A percentile compares a stretch with the other conserved stretches of the same genome.
phyloP scores from a whole-genome alignment of 2,888 invertebrate genomes.

The Lagria hirta region DNA sequence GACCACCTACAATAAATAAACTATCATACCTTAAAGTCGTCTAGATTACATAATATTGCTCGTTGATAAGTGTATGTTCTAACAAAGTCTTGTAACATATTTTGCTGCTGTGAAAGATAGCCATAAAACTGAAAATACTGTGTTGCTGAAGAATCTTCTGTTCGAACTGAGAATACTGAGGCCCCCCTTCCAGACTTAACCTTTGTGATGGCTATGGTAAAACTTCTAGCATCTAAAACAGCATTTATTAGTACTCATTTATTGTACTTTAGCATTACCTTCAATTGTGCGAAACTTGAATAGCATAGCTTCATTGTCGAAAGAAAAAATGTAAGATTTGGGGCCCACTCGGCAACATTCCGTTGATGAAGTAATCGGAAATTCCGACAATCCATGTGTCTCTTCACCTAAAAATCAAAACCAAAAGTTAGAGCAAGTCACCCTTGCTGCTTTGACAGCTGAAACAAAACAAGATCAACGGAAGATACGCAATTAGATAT shows the following conservation, averaged over 20 bases:
- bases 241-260: constrained; percentile 2
- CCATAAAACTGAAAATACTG: constrained; percentile 99
- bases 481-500: constrained; percentile 5
- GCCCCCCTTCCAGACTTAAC: constrained; percentile 70
- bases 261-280: constrained; percentile 42
- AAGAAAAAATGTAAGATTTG: constrained; percentile 70
- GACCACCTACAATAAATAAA: constrained; percentile 31
- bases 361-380: constrained; percentile 68
- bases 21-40: constrained; percentile 74
- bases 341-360: constrained; percentile 73
- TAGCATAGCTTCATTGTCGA: constrained; percentile 72
- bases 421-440: background rate
- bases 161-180: constrained; percentile 92
- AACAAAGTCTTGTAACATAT: constrained; percentile 99
- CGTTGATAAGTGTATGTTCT: constrained; percentile 97
- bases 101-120: constrained; percentile 98
- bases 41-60: constrained; percentile 90
- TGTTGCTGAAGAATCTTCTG: constrained; percentile 96
- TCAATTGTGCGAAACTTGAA: constrained; percentile 68
- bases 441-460: too few species aligned
- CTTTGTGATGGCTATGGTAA: constrained; percentile 73
- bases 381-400: constrained; percentile 60
- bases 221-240: constrained; percentile 67
- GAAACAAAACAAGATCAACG: background rate
- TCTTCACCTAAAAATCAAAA: constrained; percentile 15